phyloP scores from a whole-genome alignment of 2,797 vertebrate genomes.

The Silurus aristotelis region DNA sequence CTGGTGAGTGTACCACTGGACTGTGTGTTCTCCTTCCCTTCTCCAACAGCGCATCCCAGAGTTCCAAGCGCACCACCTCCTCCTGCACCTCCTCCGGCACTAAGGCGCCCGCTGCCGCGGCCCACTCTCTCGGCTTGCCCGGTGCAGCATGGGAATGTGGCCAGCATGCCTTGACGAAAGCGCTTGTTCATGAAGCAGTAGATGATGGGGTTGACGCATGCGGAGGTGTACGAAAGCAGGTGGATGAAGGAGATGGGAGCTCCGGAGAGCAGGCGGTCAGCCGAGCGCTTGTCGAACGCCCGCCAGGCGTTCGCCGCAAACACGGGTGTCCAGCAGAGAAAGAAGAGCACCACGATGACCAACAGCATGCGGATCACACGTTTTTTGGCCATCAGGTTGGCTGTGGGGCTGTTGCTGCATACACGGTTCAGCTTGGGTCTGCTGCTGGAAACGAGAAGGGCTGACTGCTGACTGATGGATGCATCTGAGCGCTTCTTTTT shows the following conservation, averaged over 20 bases:
- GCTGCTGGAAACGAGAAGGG: background rate
- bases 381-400: conserved; percentile 94
- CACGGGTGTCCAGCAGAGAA: conserved; percentile 95
- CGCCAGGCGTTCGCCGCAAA: conserved; percentile 95
- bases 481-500: conserved; percentile 72
- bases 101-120: conserved; percentile 30
- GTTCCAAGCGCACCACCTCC: conserved; percentile 41
- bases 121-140: background rate
- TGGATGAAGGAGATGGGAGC: conserved; percentile 97
- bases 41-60: conserved; percentile 30
- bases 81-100: conserved; percentile 30
- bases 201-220: conserved; percentile 95
- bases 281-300: conserved; percentile 83
- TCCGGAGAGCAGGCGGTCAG: conserved; percentile 85
- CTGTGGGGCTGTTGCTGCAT: conserved; percentile 80
- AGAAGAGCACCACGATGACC: conserved; percentile 94
- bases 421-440: conserved; percentile 68
- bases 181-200: conserved; percentile 99
- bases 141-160: conserved; percentile 84
- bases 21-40: conserved; percentile 72
- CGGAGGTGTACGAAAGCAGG: conserved; percentile 91
- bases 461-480: conserved; percentile 64
- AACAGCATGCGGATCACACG: conserved; percentile 95
- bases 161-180: conserved; percentile 86
- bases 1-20: conserved; percentile 74